phyloP scores from a whole-genome alignment of 1,140 invertebrate genomes.

The Vollenhovia emeryi region DNA sequence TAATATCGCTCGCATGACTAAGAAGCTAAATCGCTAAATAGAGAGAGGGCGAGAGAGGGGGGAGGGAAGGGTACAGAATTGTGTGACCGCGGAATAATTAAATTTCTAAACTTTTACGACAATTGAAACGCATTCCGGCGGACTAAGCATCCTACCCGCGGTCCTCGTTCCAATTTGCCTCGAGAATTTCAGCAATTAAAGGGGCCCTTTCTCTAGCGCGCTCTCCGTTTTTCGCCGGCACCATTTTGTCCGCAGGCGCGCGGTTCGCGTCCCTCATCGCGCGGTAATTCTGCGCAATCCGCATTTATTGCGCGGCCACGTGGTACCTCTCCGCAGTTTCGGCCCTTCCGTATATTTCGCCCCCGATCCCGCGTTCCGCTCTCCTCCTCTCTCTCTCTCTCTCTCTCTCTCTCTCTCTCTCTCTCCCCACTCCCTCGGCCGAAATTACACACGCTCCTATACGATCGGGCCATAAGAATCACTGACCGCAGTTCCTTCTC shows the following conservation, averaged over 20 bases:
- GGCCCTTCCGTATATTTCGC: constrained; percentile 31
- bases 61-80: neutral
- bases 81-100: constrained; percentile 66
- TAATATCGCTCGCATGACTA: constrained; percentile 56
- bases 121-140: constrained; percentile 49
- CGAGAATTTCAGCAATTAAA: constrained; percentile 73
- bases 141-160: constrained; percentile 38
- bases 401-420: neutral
- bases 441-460: constrained; percentile 41
- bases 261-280: constrained; percentile 20
- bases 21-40: constrained; percentile 16
- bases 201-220: constrained; percentile 49
- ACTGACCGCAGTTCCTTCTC: constrained; percentile 17
- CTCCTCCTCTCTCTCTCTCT: neutral
- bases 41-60: neutral
- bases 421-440: neutral
- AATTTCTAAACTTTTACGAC: constrained; percentile 71
- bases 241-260: constrained; percentile 25
- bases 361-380: neutral
- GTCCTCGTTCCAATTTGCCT: constrained; percentile 54
- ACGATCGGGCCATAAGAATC: constrained; percentile 42
- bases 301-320: constrained; percentile 63
- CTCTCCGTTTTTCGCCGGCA: constrained; percentile 40
- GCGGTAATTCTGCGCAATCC: constrained; percentile 64
- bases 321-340: constrained; percentile 42